Evolutionary conservation across 2,113 vertebrate species (phyloP), one percentile per base, ranked within the genome.

Genomic region (Murina feae): DNA sequence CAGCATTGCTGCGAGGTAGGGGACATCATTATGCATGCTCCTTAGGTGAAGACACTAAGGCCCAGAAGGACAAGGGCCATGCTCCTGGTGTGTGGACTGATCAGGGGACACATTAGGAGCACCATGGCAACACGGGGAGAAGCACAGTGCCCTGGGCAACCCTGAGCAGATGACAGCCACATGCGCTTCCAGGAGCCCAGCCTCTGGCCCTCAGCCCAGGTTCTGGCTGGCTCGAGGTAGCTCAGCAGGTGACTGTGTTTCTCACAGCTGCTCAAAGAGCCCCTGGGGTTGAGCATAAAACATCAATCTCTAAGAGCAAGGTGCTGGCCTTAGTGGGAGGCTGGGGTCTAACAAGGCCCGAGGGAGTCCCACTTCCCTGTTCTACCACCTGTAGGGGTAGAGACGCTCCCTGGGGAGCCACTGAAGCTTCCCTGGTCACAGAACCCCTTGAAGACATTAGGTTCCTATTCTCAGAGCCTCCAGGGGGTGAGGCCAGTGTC

Each of bases 251-350:
- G 78, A 72, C 80, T 0, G 0, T 95, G 94, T 96, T 92, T 74
- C 51, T 95, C 74, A 28, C 17, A 44, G 93, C 42, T 21, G 23
- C 63, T 92, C 74, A 95, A 47, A 82, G 74, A 92, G 23, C 63
- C 96, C 95, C 92, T 79, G 94, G 89, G 85, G 96, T 65, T 51
- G 78, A 58, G 37, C 78, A 96, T 97, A 55, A 96, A 93, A 92
- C 82, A 96, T 68, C 92, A 30, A 87, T 93, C 60, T 89, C 72
- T 53, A 32, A 84, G 76, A 14, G 69, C 47, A 28, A 81, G 84
- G 72, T 0, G 1, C 25, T 35, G 76, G 95, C 76, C 35, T 78
- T 49, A 9, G 74, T 0, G 0, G 86, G 86, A 68, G n/a, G 74
- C 90, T 86, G 68, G 42, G 66, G 32, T 76, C 80, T 84, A 21